Evolutionary conservation across 1,140 invertebrate species (phyloP), one percentile per base, ranked within the genome.

Genomic region (Bombus balteatus): DNA sequence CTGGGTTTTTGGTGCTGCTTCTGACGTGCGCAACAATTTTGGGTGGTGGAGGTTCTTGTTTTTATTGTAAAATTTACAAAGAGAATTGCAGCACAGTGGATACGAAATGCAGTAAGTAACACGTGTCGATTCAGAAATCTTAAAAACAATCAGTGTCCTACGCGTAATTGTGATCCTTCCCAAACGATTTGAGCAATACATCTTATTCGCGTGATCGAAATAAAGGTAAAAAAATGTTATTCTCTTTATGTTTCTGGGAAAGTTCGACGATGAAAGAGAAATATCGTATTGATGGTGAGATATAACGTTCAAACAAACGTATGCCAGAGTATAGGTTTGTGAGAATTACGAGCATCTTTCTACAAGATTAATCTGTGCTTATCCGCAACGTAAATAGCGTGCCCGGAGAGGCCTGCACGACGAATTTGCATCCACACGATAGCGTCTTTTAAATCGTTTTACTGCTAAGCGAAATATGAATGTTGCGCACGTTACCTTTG

Each of bases 1-100:
- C 77, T 91, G 83, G 0, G 41, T 77, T 86, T 88, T 85, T 87
- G 79, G 68, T 81, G 25, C 75, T 62, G 41, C 83, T 90, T 90
- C 92, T 92, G 91, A 92, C 92, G 87, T 91, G 83, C 81, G 87
- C 87, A 87, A 85, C 77, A 83, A 73, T 73, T 83, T 86, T 83
- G n/a, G 71, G 74, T 53, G 59, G 79, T 65, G 65, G 65, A 81
- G 34, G 18, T 65, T 71, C 47, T 66, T 37, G 71, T 91, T 91
- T 92, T 91, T 83, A 88, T 78, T 72, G 86, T 37, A 71, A 83
- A 85, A 88, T 88, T 90, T 88, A 91, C 83, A 86, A 79, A 88
- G 72, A 92, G 65, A 91, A 95, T 95, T 94, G 93, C 94, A 92
- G 93, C 91, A 41, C 94, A 94, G 57, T 95, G 94, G 93, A 94